Base-by-base conservation (phyloP, 2,113 vertebrate genomes). In the Myotis brandtii region DNA sequence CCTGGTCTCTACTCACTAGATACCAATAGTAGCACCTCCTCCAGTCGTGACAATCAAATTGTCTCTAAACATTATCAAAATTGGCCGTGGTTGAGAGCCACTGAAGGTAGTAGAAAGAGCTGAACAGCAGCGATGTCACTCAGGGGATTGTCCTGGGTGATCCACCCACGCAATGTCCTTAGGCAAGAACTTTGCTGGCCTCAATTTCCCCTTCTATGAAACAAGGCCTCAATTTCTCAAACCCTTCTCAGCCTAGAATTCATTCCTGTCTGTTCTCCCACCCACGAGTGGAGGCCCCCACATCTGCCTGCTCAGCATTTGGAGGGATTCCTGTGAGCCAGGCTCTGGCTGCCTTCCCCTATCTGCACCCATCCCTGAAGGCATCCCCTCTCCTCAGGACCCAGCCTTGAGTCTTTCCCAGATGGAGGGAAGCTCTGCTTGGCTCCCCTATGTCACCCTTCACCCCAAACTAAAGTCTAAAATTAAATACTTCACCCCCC, bases 171-270 rank as follows among this genome's bases (percentile, higher is more conserved):
- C 20, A 81, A 20, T 46, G 30, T 30, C 62, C 21, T 91, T 40
- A 40, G n/a, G 18, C 34, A 92, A 86, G 62, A 40, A 62, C 81
- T 66, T 82, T 54, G 34, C 67, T 93, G 69, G 40, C 13, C 80
- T 87, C 70, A 56, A 50, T 84, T 86, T 95, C 64, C 27, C 59
- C 34, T 94, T 89, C 81, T 48, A 5, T 59, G 86, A 94, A 86
- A 90, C 0, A 62, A 21, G 6, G 3, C 16, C n/a, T 92, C 66
- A 32, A 0, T 10, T 89, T 64, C 62, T 82, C 25, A 97, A 69
- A 95, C 9, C 34, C 17, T 34, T 67, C 59, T 92, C 59, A 77
- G 30, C 70, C 89, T 56, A 67, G 18, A 50, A 69, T 59, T 59
- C 66, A 85, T 20, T 82, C 59, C 25, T 77, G 3, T 40, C n/a